Evolutionary conservation across 2,888 invertebrate species (phyloP).

Genomic region (Xestoiulus laeticollis): DNA sequence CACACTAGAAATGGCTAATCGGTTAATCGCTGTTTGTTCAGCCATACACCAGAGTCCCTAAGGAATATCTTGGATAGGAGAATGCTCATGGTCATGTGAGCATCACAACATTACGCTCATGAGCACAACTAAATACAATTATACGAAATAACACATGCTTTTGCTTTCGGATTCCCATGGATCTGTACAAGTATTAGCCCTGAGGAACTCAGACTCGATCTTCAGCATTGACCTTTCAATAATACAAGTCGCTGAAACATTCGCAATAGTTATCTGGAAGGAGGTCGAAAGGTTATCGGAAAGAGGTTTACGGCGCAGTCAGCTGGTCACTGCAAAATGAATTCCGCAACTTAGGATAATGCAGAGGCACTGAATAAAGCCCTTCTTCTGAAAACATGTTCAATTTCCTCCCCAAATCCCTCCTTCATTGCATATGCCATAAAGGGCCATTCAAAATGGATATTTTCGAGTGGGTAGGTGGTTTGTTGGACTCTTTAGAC

Average conservation of each 20-base stretch:
- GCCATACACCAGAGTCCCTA: not conserved
- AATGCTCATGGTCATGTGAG: not conserved
- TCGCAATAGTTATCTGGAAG: not conserved
- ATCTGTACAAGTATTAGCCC: not conserved
- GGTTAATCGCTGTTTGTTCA: not conserved
- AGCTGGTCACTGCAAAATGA: not conserved
- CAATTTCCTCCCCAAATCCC: not conserved
- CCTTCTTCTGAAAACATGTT: not conserved
- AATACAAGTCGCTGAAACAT: not conserved
- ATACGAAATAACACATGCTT: not conserved
- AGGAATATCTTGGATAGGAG: not conserved
- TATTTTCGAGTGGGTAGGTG: too few species aligned
- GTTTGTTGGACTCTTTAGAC: too few species aligned
- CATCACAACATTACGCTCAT: not conserved
- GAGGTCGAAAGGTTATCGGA: not conserved
- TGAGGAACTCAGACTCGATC: not conserved
- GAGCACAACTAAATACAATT: not conserved
- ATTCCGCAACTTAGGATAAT: not conserved
- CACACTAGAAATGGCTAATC: too few species aligned
- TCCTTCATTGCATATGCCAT: too few species aligned
- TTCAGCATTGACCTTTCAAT: not conserved
- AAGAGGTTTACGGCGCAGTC: slow-evolving; percentile 12
- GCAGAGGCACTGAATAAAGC: not conserved
- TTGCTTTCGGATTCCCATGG: not conserved
- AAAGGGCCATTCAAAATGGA: too few species aligned